Conservation (phyloP, 1,140 invertebrate species). For the Dufourea novaeangliae region DNA sequence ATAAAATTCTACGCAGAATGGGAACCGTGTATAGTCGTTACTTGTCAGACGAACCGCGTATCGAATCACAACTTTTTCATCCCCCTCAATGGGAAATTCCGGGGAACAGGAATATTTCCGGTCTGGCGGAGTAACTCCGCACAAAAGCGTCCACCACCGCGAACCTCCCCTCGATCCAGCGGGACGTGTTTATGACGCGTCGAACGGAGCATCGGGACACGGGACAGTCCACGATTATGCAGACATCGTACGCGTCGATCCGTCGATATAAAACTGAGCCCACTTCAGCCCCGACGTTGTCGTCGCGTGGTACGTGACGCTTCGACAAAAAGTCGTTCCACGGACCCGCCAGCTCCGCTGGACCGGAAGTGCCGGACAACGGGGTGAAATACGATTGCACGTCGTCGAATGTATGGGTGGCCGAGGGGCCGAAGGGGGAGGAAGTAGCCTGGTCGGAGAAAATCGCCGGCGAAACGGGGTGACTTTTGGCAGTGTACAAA, state of each 20-base stretch:
- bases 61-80: not conserved
- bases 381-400: constrained; percentile 65
- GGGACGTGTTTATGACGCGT: constrained; percentile 36
- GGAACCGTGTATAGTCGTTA: no score
- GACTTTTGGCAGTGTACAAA: not conserved
- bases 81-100: not conserved
- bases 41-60: not conserved
- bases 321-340: constrained; percentile 48
- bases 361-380: constrained; percentile 64
- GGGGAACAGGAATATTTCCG: constrained; percentile 12
- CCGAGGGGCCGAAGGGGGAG: constrained; percentile 21
- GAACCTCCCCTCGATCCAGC: not conserved
- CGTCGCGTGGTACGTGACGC: constrained; percentile 51
- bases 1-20: no score
- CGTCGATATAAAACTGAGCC: constrained; percentile 38
- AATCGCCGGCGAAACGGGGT: not conserved
- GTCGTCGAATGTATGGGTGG: constrained; percentile 47
- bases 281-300: constrained; percentile 16
- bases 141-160: not conserved
- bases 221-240: constrained; percentile 35
- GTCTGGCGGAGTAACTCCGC: not conserved
- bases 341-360: constrained; percentile 25
- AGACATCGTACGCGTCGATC: constrained; percentile 21
- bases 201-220: constrained; percentile 22
- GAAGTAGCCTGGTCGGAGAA: constrained; percentile 26